Base-by-base conservation (phyloP, 2,113 vertebrate species). In the Todiramphus chloris region DNA sequence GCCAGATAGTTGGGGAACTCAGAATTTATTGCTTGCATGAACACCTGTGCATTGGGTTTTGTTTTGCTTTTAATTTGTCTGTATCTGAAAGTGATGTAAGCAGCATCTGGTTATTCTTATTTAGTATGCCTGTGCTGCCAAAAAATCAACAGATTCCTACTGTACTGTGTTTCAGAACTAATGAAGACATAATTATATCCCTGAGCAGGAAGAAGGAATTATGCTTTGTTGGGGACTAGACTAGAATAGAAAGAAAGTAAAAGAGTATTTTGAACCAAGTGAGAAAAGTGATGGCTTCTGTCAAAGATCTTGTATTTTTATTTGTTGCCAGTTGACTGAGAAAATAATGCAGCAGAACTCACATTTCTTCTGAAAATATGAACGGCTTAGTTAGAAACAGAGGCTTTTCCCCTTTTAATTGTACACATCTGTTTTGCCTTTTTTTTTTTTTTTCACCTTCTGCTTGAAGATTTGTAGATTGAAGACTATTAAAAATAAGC, bases 141-240 rank as follows among this genome's bases (percentile, higher is more conserved):
- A 94, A 96, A 97, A 97, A 91, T 91, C 72, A 90, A 96, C 92
- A 94, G 79, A 95, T 96, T 97, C 96, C 87, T 97, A 94, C 82
- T 83, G 83, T 96, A 97, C 88, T 97, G 82, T 48, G 53, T 97
- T 85, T 97, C 94, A 89, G 90, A 96, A 94, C 96, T 97, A 97
- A 96, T 97, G 94, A 95, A 97, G 93, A 91, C 86, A 83, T 97
- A 96, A 95, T 97, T 95, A 96, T 95, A 97, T 96, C 69, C 93
- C 89, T 93, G 88, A 94, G 89, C 94, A 96, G 88, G 74, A 97
- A 96, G 84, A 94, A 96, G 75, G 89, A 97, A 96, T 96, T 97
- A 86, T 19, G 70, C 70, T 92, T 95, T 96, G 73, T 97, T 96
- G 87, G 79, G 64, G 81, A 80, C 70, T 93, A 89, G 90, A 83